Percentiles rank a stretch among this genome's conserved stretches.
phyloP scores from a whole-genome alignment of 2,797 vertebrate genomes.

The Pseudomugil gertrudae region DNA sequence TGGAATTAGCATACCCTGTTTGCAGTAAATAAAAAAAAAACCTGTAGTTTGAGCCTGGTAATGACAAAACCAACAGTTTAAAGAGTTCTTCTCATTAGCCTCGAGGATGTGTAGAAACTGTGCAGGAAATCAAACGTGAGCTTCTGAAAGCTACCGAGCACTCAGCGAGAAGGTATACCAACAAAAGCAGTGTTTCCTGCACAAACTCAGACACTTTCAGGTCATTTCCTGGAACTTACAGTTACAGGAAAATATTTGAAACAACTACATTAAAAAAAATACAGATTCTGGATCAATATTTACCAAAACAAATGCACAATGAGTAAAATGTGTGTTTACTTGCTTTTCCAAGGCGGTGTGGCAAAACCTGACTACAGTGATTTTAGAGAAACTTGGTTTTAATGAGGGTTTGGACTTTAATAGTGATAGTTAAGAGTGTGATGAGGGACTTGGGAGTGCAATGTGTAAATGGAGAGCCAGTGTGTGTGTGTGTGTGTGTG shows the following conservation, averaged over 20 bases:
- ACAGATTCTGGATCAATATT: conserved; percentile 15
- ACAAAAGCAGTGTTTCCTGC: neutral
- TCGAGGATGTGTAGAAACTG: no score
- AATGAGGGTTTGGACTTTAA: no score
- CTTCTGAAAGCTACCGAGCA: conserved; percentile 9
- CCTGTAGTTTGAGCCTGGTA: neutral
- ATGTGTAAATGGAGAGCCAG: no score
- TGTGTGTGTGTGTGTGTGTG: conserved; percentile 1
- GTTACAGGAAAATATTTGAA: conserved; percentile 11
- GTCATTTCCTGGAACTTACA: conserved; percentile 33
- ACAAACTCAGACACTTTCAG: conserved; percentile 4
- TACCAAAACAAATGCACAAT: conserved; percentile 15
- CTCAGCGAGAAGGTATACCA: neutral
- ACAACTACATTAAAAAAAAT: conserved; percentile 22
- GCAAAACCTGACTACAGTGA: no score
- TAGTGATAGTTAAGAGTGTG: no score
- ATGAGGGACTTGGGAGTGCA: no score
- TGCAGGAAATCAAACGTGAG: conserved; percentile 52
- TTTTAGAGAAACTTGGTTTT: no score
- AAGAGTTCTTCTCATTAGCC: no score
- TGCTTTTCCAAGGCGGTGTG: neutral
- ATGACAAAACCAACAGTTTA: neutral
- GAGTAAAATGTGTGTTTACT: conserved; percentile 1
- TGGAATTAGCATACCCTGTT: neutral
- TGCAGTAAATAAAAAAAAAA: neutral